Conservation (phyloP, 37 sponge, comb jelly and placozoan genomes). For the Axinella damicornis region DNA sequence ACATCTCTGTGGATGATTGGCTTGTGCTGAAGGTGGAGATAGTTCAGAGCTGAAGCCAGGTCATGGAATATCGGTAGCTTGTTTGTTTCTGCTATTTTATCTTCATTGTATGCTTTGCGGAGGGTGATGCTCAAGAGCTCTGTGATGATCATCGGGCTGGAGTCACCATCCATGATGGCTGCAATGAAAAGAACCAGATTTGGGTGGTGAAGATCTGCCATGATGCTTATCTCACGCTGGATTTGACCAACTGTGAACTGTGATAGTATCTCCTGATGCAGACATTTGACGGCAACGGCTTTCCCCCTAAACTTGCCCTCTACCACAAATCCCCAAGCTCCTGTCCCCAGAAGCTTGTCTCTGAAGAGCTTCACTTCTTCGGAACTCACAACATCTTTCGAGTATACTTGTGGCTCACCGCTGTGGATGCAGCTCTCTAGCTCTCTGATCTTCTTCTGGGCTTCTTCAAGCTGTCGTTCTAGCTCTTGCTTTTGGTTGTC, state of each 20-base stretch:
- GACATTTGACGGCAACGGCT: conserved; percentile 67
- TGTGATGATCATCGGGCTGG: conserved; percentile 62
- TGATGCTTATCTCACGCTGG: conserved; percentile 59
- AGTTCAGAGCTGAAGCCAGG: conserved; percentile 67
- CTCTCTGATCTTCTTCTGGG: neutral
- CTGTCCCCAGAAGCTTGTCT: neutral
- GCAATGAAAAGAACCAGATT: conserved; percentile 79
- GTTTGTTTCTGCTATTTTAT: neutral
- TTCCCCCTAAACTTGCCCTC: conserved; percentile 43
- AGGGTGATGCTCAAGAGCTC: conserved; percentile 70
- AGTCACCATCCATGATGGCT: conserved; percentile 36
- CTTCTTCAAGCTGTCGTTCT: neutral
- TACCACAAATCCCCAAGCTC: conserved; percentile 17
- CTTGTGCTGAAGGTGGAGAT: conserved; percentile 65
- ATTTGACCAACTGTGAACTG: conserved; percentile 32
- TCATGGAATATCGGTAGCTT: conserved; percentile 41
- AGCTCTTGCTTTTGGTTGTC: neutral
- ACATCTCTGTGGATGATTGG: conserved; percentile 85
- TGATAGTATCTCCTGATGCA: conserved; percentile 34
- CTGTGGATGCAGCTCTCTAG: neutral
- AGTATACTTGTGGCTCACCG: neutral
- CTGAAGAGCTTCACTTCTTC: neutral
- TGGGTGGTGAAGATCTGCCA: conserved; percentile 63
- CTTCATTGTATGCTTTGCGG: conserved; percentile 33
- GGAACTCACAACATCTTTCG: neutral